phyloP scores from a whole-genome alignment of 2,113 vertebrate genomes.

The Sylvilagus bachmani region DNA sequence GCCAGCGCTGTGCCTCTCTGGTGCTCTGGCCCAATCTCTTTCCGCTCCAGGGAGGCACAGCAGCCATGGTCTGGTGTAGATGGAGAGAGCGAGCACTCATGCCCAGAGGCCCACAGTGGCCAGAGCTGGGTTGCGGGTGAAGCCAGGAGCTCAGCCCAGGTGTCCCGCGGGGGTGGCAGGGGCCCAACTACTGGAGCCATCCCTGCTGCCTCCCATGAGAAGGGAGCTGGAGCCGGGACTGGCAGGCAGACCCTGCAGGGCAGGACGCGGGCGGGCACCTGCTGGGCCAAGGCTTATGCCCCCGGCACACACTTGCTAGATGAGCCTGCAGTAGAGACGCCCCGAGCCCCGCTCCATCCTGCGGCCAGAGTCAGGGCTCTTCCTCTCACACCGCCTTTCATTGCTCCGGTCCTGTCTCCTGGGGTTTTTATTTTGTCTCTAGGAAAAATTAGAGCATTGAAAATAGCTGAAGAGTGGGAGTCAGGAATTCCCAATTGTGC shows the following conservation, averaged over 20 bases:
- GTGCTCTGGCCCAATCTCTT: background rate
- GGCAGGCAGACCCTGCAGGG: too few species aligned
- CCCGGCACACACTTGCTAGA: too few species aligned
- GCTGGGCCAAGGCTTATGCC: too few species aligned
- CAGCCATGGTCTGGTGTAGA: background rate
- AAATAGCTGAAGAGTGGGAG: fast-evolving
- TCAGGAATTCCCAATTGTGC: background rate
- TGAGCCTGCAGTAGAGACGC: too few species aligned
- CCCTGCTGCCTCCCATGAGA: too few species aligned
- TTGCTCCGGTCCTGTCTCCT: background rate
- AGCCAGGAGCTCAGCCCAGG: too few species aligned
- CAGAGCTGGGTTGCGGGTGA: background rate
- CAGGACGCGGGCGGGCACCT: too few species aligned
- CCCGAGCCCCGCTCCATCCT: background rate
- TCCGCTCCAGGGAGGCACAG: background rate
- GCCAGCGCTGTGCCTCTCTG: background rate
- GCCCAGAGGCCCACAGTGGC: background rate
- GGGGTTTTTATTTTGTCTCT: background rate
- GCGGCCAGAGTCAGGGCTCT: background rate
- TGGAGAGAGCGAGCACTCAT: background rate
- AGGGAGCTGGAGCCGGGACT: too few species aligned
- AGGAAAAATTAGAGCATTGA: background rate
- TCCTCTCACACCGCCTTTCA: background rate
- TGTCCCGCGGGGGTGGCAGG: too few species aligned
- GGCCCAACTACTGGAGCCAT: too few species aligned